Evolutionary conservation across 2,113 vertebrate genomes (phyloP).

Genomic region (Rhinolophus ferrumequinum): DNA sequence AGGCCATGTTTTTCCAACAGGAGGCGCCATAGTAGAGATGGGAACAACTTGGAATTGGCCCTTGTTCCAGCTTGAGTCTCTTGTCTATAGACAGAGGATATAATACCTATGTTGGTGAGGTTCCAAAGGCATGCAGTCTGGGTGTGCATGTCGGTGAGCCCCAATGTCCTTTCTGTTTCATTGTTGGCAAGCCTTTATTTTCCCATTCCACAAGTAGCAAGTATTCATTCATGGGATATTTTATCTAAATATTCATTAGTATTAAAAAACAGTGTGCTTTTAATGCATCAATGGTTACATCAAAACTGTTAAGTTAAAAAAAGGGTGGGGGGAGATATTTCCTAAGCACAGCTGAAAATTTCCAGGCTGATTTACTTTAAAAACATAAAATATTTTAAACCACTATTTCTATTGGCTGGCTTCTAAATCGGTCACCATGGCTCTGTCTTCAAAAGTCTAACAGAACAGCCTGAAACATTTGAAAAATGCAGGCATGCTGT

Average conservation of each 20-base stretch:
- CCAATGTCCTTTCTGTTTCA: background rate
- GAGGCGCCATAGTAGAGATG: background rate
- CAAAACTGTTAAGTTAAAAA: background rate
- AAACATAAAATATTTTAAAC: conserved; percentile 32
- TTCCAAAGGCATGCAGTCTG: background rate
- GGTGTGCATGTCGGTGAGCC: background rate
- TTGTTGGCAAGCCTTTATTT: background rate
- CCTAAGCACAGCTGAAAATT: conserved; percentile 13
- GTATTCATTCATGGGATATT: conserved; percentile 15
- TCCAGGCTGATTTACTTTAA: conserved; percentile 28
- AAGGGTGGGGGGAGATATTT: background rate
- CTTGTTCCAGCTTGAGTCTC: background rate
- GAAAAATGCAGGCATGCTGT: background rate
- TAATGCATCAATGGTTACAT: background rate
- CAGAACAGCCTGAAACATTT: background rate
- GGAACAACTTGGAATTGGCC: background rate
- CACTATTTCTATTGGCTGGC: background rate
- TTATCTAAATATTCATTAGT: conserved; percentile 34
- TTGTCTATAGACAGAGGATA: background rate
- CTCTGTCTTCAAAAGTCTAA: conserved; percentile 13
- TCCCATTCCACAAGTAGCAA: background rate
- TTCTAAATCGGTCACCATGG: background rate
- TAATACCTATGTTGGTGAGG: background rate
- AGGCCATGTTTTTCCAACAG: background rate
- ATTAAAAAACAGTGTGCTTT: conserved; percentile 26